Base-by-base conservation (phyloP, 2,797 vertebrate species). In the Cossypha caffra region DNA sequence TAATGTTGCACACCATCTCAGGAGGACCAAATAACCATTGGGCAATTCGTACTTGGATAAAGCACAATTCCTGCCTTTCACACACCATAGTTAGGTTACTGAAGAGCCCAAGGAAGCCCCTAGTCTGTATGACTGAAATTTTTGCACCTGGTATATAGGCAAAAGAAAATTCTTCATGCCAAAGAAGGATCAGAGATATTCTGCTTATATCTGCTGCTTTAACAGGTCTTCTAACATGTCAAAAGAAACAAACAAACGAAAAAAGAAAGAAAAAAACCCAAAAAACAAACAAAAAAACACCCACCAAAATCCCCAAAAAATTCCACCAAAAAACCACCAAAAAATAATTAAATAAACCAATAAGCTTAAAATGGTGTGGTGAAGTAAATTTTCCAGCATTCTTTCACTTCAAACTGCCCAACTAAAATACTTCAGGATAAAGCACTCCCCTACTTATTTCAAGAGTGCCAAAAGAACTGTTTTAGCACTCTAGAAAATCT, bases 321-420 rank as follows among this genome's bases (percentile, higher is more conserved):
- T 19, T 35, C 25, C 13, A 6, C 11, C 8, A 43, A 31, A 29
- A n/a, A 33, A 10, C 3, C 3, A 43, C 48, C 26, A 50, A 50
- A 50, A 57, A 52, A 29, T 3, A 2, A 14, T 8, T 6, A 1
- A 61, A 18, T 24, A 40, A 92, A 24, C 3, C 13, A 78, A 28
- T 68, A 72, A 51, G 69, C 5, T 35, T 59, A 7, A 45, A 93
- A 15, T 26, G 38, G 7, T n/a, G 7, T 31, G 35, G 13, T 40
- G 7, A 58, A 75, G 13, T 29, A 61, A 24, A n/a, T 72, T 88
- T 88, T 67, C 25, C 43, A 83, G n/a, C 1, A 28, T 61, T 63
- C 13, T 90, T 83, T 80, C 47, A 74, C 42, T 86, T 94, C 24
- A 61, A 90, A 52, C 14, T 40, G 21, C 15, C 35, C 73, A 86